These are phyloP conservation scores for Pollenia amentaria DNA, from an alignment of 2,888 invertebrate genomes.

Conservation along the genomic window DNA sequence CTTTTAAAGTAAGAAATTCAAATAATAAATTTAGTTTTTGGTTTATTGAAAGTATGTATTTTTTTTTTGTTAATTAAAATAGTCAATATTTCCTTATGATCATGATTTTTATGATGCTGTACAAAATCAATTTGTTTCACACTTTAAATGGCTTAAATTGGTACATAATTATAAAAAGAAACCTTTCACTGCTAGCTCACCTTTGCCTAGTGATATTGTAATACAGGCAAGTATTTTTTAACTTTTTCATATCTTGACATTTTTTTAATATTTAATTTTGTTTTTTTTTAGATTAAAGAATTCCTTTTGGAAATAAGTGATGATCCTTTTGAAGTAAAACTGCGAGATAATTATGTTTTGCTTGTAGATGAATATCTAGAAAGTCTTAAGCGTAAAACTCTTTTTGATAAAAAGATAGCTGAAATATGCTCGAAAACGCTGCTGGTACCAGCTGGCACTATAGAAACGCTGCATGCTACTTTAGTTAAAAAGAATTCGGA, in stretches of 20 bases:
- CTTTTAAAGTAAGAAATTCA: conserved; percentile 79
- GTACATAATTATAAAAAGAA: conserved; percentile 90
- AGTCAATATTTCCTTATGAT: conserved; percentile 93
- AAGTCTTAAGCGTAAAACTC: conserved; percentile 93
- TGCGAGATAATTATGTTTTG: conserved; percentile 97
- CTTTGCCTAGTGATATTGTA: conserved; percentile 94
- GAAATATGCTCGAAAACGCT: conserved; percentile 93
- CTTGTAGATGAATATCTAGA: conserved; percentile 98
- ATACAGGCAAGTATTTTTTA: conserved; percentile 87
- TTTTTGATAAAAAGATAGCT: conserved; percentile 94
- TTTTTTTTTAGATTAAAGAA: conserved; percentile 89
- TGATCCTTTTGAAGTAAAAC: conserved; percentile 98
- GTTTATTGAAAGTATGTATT: conserved; percentile 1
- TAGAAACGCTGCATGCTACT: conserved; percentile 94
- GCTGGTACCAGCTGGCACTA: conserved; percentile 91
- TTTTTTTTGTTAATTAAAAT: conserved; percentile 60
- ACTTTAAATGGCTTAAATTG: conserved; percentile 96
- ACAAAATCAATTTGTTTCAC: conserved; percentile 94
- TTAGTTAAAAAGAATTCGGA: conserved; percentile 96
- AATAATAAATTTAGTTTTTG: neutral
- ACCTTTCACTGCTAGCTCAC: conserved; percentile 88
- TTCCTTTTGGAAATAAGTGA: conserved; percentile 97
- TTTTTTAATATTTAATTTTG: neutral
- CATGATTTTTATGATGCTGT: conserved; percentile 95
- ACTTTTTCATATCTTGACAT: neutral